phyloP scores from a whole-genome alignment of 2,113 vertebrate species.

The Perccottus glenii region DNA sequence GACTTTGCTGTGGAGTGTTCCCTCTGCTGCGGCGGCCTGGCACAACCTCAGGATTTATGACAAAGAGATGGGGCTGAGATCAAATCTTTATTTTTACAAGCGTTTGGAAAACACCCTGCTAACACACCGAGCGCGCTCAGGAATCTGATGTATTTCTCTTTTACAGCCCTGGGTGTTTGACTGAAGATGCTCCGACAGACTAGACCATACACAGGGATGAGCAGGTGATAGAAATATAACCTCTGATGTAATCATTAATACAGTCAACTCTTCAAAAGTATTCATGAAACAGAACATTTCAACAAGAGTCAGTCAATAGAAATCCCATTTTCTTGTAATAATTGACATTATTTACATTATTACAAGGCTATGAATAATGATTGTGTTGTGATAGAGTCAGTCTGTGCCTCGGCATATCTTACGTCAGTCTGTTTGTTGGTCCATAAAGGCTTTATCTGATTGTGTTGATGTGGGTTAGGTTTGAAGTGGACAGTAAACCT shows the following conservation, averaged over 20 bases:
- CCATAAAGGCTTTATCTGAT: not conserved
- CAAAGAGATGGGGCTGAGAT: slow-evolving; percentile 9
- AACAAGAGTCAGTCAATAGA: too few relatives aligned
- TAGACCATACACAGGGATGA: too few relatives aligned
- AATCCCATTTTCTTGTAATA: too few relatives aligned
- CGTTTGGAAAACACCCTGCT: slow-evolving; percentile 28
- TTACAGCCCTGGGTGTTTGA: slow-evolving; percentile 14
- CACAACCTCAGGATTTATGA: slow-evolving; percentile 53
- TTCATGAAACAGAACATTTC: too few relatives aligned
- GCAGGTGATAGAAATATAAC: too few relatives aligned
- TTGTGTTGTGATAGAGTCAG: slow-evolving; percentile 49
- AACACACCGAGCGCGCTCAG: slow-evolving; percentile 13
- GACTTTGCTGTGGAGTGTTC: slow-evolving; percentile 38
- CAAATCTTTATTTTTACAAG: slow-evolving; percentile 41
- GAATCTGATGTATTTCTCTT: slow-evolving; percentile 42
- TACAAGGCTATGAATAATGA: too few relatives aligned
- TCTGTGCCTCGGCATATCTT: slow-evolving; percentile 49
- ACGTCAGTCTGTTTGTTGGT: slow-evolving; percentile 14
- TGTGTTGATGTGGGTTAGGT: slow-evolving; percentile 15
- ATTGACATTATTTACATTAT: too few relatives aligned
- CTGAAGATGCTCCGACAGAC: not conserved
- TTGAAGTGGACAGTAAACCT: slow-evolving; percentile 18
- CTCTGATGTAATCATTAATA: too few relatives aligned
- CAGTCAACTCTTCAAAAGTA: too few relatives aligned
- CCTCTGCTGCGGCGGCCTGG: slow-evolving; percentile 34